phyloP scores from a whole-genome alignment of 2,888 invertebrate species.

The Patella depressa region DNA sequence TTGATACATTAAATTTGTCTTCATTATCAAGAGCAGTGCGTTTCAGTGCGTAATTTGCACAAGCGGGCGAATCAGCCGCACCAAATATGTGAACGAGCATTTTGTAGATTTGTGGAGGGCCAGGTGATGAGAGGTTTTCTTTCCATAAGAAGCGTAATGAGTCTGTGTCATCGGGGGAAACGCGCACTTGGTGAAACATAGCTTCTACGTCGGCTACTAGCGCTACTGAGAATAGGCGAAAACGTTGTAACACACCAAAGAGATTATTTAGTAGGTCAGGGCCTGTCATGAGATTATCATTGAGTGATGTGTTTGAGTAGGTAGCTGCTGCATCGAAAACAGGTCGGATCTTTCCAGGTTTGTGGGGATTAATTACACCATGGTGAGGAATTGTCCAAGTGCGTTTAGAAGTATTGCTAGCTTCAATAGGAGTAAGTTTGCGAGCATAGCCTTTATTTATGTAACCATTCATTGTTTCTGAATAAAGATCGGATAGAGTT shows the following conservation, averaged over 20 bases:
- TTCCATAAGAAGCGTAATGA: slow-evolving; percentile 17
- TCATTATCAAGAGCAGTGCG: slow-evolving; percentile 8
- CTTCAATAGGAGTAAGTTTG: slow-evolving; percentile 14
- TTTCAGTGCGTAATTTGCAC: slow-evolving; percentile 15
- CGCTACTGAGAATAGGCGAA: slow-evolving; percentile 18
- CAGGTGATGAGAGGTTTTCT: not conserved
- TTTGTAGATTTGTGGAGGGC: not conserved
- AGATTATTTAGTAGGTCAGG: slow-evolving; percentile 12
- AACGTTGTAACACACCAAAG: slow-evolving; percentile 20
- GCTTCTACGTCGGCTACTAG: slow-evolving; percentile 22
- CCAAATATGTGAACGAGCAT: slow-evolving; percentile 18
- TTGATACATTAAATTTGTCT: not conserved
- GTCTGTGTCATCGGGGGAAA: slow-evolving; percentile 2
- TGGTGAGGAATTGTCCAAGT: slow-evolving; percentile 17
- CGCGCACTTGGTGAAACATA: slow-evolving; percentile 22
- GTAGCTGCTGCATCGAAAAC: slow-evolving; percentile 16
- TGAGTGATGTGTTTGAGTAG: slow-evolving; percentile 10
- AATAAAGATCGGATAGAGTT: not conserved
- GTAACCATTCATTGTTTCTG: slow-evolving; percentile 16
- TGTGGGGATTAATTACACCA: slow-evolving; percentile 8
- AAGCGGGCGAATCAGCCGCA: slow-evolving; percentile 11
- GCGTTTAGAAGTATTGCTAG: not conserved
- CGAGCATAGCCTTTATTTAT: slow-evolving; percentile 14
- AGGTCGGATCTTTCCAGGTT: slow-evolving; percentile 1
- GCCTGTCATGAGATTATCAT: not conserved